These are phyloP conservation scores for Phalanger gymnotis DNA, from an alignment of 2,797 vertebrate genomes.

Conservation along the genomic window DNA sequence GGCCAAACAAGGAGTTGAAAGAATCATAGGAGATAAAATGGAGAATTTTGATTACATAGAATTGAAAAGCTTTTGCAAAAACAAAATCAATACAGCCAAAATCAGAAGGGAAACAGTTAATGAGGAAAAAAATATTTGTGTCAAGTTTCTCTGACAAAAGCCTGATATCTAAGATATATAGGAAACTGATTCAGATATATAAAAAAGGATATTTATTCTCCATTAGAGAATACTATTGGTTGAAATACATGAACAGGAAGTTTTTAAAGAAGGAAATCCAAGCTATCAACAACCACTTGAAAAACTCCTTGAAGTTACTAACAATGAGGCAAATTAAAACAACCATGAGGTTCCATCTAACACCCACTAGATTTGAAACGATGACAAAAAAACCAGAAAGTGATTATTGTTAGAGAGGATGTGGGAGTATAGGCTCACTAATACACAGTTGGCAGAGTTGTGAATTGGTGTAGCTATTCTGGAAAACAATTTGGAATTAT, in stretches of 20 bases:
- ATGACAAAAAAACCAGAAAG: not conserved
- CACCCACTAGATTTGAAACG: not conserved
- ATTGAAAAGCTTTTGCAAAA: not conserved
- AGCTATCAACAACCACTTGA: not conserved
- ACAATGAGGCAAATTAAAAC: not conserved
- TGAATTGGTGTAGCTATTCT: not conserved
- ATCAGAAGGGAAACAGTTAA: not conserved
- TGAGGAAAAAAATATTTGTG: not conserved
- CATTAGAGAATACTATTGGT: not conserved
- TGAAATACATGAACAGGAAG: not conserved
- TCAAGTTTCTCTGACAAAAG: not conserved
- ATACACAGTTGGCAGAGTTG: not conserved
- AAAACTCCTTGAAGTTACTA: not conserved
- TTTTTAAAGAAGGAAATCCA: not conserved
- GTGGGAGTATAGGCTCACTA: not conserved
- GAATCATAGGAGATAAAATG: not conserved
- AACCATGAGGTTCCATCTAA: not conserved
- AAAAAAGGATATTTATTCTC: not conserved
- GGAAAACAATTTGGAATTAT: not conserved
- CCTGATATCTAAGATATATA: not conserved
- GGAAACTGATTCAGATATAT: not conserved
- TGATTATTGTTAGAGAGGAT: not conserved
- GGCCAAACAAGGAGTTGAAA: not conserved
- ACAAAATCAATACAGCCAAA: not conserved
- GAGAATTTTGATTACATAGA: not conserved